These are phyloP conservation scores for Anas capensis DNA, from an alignment of 2,797 vertebrate species.

Conservation along the genomic window DNA sequence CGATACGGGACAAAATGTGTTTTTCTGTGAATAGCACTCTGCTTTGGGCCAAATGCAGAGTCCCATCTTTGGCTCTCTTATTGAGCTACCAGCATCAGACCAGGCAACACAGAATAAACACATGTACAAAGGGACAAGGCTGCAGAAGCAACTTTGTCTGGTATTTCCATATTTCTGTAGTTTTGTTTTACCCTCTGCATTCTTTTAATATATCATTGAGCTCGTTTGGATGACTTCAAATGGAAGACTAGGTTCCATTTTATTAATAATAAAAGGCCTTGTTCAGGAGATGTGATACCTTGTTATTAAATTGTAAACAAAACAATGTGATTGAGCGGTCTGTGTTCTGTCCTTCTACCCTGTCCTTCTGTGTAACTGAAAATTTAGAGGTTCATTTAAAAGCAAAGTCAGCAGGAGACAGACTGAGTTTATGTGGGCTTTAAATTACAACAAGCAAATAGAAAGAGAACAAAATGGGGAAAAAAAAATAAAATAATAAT, in stretches of 20 bases:
- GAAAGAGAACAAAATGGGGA: background rate
- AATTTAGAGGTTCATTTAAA: slow-evolving; percentile 22
- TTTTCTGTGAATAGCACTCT: background rate
- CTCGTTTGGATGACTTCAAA: background rate
- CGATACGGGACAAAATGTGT: background rate
- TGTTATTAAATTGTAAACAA: background rate
- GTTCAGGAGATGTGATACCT: background rate
- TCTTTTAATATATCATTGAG: background rate
- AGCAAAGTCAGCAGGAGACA: background rate
- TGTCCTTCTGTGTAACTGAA: background rate
- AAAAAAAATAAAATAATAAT: background rate
- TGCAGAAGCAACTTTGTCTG: background rate
- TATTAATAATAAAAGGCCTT: background rate
- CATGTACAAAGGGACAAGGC: background rate
- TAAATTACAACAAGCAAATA: background rate
- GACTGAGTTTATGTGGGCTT: background rate
- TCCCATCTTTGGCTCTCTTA: background rate
- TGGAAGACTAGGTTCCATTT: background rate
- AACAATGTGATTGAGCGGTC: background rate
- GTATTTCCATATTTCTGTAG: background rate
- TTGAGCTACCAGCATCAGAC: background rate
- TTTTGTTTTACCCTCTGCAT: background rate
- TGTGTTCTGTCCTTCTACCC: background rate
- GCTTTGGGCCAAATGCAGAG: background rate
- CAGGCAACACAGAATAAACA: background rate